Base-by-base conservation (phyloP, 2,797 vertebrate species). In the Acanthurus tractus region DNA sequence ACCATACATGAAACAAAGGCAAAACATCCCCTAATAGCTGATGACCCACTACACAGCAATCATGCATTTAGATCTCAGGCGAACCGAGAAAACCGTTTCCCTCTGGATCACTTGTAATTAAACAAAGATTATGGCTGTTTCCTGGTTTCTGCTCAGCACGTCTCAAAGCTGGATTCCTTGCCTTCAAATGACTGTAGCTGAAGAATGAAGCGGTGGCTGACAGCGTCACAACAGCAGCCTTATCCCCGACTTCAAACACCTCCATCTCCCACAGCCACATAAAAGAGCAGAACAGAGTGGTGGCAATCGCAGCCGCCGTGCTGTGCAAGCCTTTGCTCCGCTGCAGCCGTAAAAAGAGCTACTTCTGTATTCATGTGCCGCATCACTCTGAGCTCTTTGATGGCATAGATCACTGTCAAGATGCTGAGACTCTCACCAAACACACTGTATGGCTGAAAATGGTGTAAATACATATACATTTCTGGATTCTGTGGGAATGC, bases 171-270 rank as follows among this genome's bases (percentile, higher is more conserved):
- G 46, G 67, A 79, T 84, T 86, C 79, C 80, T 79, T 59, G 38
- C 72, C 88, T 91, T 91, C 63, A 90, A 86, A 86, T 84, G 62
- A 76, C 55, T 70, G 63, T 40, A 65, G 81, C 76, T 44, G 73
- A 59, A 74, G 78, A 86, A 80, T 6, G 70, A 78, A 85, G 81
- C 57, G 4, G 73, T 34, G 82, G 64, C 83, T 78, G 89, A 71
- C 79, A 67, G 79, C 54, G 54, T 81, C 85, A 81, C 83, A 76
- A 81, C 75, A 81, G 63, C 76, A 83, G 84, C 84, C 87, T 84
- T 85, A 85, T 84, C 88, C 77, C 68, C 45, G 69, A 79, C 92
- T 95, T 95, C 94, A 94, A 93, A 95, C 86, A 70, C 88, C 89
- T 91, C 86, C 68, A 76, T 93, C 92, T 93, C 85, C 77, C 85